Base-by-base conservation (phyloP, 2,113 vertebrate genomes). In the Zeus faber region DNA sequence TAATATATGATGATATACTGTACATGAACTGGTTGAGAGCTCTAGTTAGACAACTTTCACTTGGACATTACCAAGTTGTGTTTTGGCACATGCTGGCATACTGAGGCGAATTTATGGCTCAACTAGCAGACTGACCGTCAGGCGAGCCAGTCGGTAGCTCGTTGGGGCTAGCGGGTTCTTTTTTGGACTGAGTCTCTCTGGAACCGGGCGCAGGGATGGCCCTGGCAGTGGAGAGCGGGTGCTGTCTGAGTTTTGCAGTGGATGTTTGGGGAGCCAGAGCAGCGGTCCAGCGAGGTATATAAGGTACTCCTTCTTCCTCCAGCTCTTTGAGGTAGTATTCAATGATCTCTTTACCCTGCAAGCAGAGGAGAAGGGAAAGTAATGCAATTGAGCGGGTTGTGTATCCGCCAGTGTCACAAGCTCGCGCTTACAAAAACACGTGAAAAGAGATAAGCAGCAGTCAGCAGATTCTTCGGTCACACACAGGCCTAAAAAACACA, bases 261-360 rank as follows among this genome's bases (percentile, higher is more conserved):
- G 40, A 39, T 11, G 26, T 5, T 0, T 63, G 49, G 22, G 55
- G 55, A 33, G 71, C 46, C 6, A 81, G 67, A 5, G 87, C 54
- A 1, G 91, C 87, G 0, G 66, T 86, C 97, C 97, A 98, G 11
- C 91, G 92, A 58, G 95, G 97, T 66, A 98, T 67, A 16, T 74
- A 88, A 1, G 89, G 92, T 47, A 98, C 83, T 40, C 95, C 95
- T 83, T 97, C 94, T 13, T 93, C 89, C 37, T 94, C 92, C 65
- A 99, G 62, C 50, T 98, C 91, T 50, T 73, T 91, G 63, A 99
- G 87, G 82, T 95, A 95, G 83, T 94, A 93, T 39, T 98, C 95
- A 1, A 98, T 96, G 58, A 98, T 97, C 78, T 99, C 97, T 77
- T 97, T 99, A 22, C 96, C 95, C 97, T 99, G 40, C 3, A 55